Conservation (phyloP, 2,113 vertebrate genomes). For the Nycticebus coucang region DNA sequence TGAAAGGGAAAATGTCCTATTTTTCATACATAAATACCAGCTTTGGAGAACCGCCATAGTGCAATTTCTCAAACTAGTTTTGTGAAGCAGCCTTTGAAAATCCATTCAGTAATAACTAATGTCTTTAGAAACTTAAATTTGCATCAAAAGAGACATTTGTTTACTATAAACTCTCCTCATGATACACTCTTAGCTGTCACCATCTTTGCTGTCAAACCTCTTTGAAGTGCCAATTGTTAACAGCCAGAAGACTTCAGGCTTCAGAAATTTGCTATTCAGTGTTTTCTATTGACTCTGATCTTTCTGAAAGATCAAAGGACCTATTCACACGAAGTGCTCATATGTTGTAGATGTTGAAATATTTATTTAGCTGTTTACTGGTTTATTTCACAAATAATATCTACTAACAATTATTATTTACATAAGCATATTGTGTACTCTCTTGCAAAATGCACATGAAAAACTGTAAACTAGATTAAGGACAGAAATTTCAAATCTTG, state of each 20-base stretch:
- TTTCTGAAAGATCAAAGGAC: conserved; percentile 61
- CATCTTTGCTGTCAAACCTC: conserved; percentile 51
- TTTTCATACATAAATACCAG: neutral
- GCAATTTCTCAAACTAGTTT: conserved; percentile 11
- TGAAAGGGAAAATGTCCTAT: neutral
- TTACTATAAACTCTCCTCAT: conserved; percentile 65
- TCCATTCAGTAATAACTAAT: conserved; percentile 34
- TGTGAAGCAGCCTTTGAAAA: conserved; percentile 24
- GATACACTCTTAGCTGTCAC: conserved; percentile 59
- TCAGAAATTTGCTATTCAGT: neutral
- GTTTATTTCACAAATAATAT: neutral
- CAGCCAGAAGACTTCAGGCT: conserved; percentile 9
- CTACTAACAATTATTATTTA: neutral
- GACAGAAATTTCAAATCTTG: neutral
- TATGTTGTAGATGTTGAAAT: neutral
- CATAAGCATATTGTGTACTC: neutral
- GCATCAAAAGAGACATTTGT: conserved; percentile 65
- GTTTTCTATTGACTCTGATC: conserved; percentile 39
- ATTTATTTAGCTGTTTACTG: neutral
- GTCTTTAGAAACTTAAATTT: conserved; percentile 51
- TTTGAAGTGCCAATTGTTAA: conserved; percentile 76
- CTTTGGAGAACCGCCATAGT: neutral
- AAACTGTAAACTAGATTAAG: neutral
- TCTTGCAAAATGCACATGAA: neutral
- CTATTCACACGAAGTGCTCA: neutral